phyloP scores from a whole-genome alignment of 2,113 vertebrate species.

The Odontesthes bonariensis region DNA sequence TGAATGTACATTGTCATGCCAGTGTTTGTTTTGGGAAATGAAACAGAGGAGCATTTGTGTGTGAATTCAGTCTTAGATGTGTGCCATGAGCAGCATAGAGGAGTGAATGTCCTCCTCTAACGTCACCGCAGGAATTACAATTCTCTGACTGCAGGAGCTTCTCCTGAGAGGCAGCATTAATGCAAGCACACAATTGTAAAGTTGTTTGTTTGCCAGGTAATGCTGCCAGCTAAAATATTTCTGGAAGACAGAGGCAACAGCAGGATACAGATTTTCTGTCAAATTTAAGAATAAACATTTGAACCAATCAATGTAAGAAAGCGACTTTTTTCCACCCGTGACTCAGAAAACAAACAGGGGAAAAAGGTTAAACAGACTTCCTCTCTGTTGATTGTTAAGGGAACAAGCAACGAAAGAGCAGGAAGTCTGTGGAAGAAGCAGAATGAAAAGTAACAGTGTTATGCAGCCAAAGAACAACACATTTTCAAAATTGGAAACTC shows the following conservation, averaged over 20 bases:
- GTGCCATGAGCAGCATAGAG: conserved; percentile 4
- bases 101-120: conserved; percentile 3
- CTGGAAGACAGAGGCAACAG: conserved; percentile 26
- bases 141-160: conserved; percentile 9
- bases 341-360: conserved; percentile 41
- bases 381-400: conserved; percentile 19
- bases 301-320: conserved; percentile 49
- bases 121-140: conserved; percentile 24
- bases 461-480: conserved; percentile 26
- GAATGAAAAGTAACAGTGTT: conserved; percentile 17
- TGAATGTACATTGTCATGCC: conserved; percentile 15
- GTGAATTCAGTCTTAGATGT: conserved; percentile 22
- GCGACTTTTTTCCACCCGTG: conserved; percentile 17
- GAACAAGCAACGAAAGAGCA: conserved; percentile 40
- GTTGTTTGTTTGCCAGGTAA: conserved; percentile 41
- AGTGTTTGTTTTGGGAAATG: conserved; percentile 3
- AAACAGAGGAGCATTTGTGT: conserved; percentile 12
- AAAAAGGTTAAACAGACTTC: conserved; percentile 40
- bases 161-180: conserved; percentile 26
- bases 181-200: conserved; percentile 47
- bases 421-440: conserved; percentile 24
- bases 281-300: conserved; percentile 68
- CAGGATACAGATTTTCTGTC: conserved; percentile 44
- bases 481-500: conserved; percentile 50
- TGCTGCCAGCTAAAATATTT: conserved; percentile 53